phyloP scores from a whole-genome alignment of 2,113 vertebrate genomes.

The Thamnophis sirtalis region DNA sequence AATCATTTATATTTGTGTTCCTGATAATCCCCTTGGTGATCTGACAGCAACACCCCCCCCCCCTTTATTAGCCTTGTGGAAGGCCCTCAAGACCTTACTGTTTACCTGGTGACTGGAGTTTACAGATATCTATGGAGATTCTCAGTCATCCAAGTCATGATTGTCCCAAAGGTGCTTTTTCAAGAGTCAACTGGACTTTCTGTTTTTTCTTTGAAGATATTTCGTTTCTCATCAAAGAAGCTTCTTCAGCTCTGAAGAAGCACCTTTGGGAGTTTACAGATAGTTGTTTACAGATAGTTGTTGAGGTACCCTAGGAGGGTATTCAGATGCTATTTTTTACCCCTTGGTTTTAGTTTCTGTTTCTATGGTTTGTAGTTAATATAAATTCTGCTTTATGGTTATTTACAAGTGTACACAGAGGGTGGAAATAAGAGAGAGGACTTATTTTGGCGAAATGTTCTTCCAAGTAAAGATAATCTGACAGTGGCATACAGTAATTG shows the following conservation, averaged over 20 bases:
- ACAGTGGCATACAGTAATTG: neutral
- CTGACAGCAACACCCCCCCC: neutral
- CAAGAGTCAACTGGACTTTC: no score
- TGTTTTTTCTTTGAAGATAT: no score
- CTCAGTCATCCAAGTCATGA: no score
- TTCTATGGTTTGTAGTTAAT: neutral
- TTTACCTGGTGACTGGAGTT: neutral
- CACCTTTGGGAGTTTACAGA: no score
- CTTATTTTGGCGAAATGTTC: neutral
- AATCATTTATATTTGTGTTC: neutral
- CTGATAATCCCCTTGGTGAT: neutral
- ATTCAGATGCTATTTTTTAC: neutral
- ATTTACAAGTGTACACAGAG: neutral
- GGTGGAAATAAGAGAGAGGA: neutral
- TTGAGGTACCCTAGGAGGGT: neutral
- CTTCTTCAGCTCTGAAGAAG: no score
- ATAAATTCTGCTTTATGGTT: neutral
- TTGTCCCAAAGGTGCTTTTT: no score
- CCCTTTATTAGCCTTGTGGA: neutral
- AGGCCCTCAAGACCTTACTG: neutral
- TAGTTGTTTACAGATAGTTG: neutral
- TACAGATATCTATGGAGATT: no score
- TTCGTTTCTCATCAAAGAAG: no score
- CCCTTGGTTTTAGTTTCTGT: neutral
- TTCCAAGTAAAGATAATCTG: neutral